These are phyloP conservation scores for Heteromurus nitidus DNA, from an alignment of 2,888 invertebrate genomes.

Conservation along the genomic window DNA sequence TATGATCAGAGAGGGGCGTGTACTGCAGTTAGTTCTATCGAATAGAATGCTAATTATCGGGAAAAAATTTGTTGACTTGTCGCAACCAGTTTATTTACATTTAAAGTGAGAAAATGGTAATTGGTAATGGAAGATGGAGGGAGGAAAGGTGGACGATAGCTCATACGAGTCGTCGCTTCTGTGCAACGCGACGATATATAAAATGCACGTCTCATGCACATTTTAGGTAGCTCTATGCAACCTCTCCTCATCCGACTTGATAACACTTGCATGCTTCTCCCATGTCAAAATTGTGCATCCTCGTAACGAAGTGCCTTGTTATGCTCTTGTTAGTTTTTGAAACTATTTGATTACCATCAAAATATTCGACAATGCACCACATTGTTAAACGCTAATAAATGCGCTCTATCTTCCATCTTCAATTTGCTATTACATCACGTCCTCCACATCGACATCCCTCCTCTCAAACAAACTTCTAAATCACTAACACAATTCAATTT, in stretches of 20 bases:
- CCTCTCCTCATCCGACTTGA: too few relatives aligned
- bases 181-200: too few relatives aligned
- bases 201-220: not conserved
- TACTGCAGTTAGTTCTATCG: not conserved
- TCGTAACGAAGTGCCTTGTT: too few relatives aligned
- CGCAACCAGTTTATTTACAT: conserved; percentile 57
- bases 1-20: not conserved
- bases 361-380: too few relatives aligned
- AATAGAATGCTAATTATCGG: conserved; percentile 18
- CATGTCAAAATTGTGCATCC: too few relatives aligned
- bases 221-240: too few relatives aligned
- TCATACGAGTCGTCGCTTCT: not conserved
- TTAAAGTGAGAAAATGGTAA: conserved; percentile 3
- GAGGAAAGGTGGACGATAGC: not conserved
- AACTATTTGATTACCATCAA: too few relatives aligned
- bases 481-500: not conserved
- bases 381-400: not conserved
- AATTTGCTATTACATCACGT: too few relatives aligned
- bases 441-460: not conserved
- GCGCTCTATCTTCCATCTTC: too few relatives aligned
- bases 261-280: too few relatives aligned
- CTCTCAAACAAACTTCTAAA: not conserved
- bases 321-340: too few relatives aligned
- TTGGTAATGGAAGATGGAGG: not conserved
- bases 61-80: too few relatives aligned